Evolutionary conservation across 2,888 invertebrate genomes (phyloP), one percentile per base, ranked within the genome.

Genomic region (Epistrophe eligans): DNA sequence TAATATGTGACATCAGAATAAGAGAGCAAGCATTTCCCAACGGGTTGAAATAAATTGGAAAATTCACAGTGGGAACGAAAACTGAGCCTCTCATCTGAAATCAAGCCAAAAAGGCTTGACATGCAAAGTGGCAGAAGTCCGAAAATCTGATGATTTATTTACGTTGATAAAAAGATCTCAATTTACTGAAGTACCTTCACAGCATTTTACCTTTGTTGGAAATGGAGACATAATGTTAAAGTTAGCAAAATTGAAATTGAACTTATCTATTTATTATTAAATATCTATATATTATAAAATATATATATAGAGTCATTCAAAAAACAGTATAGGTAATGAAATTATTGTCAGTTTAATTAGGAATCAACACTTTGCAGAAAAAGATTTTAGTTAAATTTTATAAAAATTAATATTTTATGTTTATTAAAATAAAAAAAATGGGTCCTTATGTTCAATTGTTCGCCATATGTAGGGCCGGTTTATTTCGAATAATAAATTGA

Each of bases 121-220:
- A 58, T 28, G 45, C 58, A 48, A 72, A 80, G 76, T 84, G 76
- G 55, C 71, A 66, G 66, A 72, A 77, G 58, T 72, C 58, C 60
- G 67, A 77, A 67, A 77, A 77, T 57, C 77, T 76, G 28, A n/a
- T 72, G 80, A 84, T 84, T 84, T 80, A 84, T 84, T 84, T 45
- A 77, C 38, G 50, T n/a, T 52, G 76, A 52, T 66, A 77, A 80
- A 84, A 77, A 66, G 50, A 32, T 48, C 50, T 50, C 64, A 50
- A 76, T 71, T 71, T 50, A 72, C 50, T 67, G 43, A 15, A 35
- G 66, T 50, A 1, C 35, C 35, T 7, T 0, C 38, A 52, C 57
- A 73, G 55, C 62, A 70, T 24, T 55, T 9, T 35, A 28, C 52
- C 24, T 24, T 7, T 28, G 73, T 77, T n/a, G 67, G 55, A 84